A percentile compares a stretch with the other conserved stretches of the same genome.
phyloP scores from a whole-genome alignment of 2,113 vertebrate genomes.

The Cynocephalus volans region DNA sequence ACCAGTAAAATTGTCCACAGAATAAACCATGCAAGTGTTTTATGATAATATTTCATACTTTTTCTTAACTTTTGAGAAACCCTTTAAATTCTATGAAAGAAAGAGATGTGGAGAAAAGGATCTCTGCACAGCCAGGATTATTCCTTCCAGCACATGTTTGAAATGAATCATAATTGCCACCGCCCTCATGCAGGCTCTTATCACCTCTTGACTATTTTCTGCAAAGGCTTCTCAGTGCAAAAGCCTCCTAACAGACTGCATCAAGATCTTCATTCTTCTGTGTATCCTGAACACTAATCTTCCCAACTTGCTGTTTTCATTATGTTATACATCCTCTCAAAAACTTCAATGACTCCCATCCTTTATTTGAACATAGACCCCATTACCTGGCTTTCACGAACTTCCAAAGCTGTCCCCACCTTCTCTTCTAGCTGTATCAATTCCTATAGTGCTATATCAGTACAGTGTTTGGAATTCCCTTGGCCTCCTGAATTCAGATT shows the following conservation, averaged over 20 bases:
- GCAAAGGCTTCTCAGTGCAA: neutral
- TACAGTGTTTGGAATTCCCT: neutral
- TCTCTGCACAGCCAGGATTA: neutral
- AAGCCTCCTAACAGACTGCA: neutral
- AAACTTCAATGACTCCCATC: neutral
- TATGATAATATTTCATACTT: neutral
- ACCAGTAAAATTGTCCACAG: constrained; percentile 56
- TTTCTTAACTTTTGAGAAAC: neutral
- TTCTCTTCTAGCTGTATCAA: neutral
- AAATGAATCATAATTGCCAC: constrained; percentile 48
- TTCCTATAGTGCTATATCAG: neutral
- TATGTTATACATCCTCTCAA: neutral
- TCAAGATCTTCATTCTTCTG: neutral
- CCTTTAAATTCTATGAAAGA: neutral
- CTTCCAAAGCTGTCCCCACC: neutral
- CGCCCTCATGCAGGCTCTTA: neutral
- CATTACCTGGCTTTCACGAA: neutral
- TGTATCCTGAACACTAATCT: neutral
- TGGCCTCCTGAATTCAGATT: neutral
- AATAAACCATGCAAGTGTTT: neutral
- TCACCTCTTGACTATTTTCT: neutral
- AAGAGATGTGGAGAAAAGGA: neutral
- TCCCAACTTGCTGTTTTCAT: neutral
- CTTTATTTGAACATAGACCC: neutral
- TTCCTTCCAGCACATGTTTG: neutral